A percentile compares a stretch with the other conserved stretches of the same genome.
Evolutionary conservation across 2,888 invertebrate genomes (phyloP).

Genomic region (Papilio demoleus): DNA sequence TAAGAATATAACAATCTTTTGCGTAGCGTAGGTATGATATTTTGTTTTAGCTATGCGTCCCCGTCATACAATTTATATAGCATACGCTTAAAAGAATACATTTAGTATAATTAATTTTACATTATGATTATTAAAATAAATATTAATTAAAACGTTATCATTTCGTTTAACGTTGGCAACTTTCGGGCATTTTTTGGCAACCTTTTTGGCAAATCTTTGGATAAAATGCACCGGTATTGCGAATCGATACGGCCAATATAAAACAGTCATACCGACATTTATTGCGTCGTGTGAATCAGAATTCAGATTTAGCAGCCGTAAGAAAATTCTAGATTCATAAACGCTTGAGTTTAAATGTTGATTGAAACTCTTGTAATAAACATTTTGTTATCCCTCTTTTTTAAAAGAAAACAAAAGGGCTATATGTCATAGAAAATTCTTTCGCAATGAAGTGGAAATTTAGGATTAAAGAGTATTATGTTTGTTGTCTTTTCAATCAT

Average conservation of each 20-base stretch:
- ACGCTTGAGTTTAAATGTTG: conserved; percentile 47
- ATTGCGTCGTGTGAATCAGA: conserved; percentile 65
- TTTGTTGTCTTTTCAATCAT: conserved; percentile 48
- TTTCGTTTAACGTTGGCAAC: conserved; percentile 1
- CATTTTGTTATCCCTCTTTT: background rate
- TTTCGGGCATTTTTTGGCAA: background rate
- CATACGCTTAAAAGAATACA: no score
- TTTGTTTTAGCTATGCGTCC: no score
- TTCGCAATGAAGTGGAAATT: no score
- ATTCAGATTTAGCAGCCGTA: conserved; percentile 59
- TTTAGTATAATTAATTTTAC: no score
- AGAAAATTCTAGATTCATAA: conserved; percentile 57
- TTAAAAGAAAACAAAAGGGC: background rate
- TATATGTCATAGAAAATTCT: no score
- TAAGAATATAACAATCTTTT: no score
- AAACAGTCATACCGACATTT: conserved; percentile 51
- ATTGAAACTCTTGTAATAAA: background rate
- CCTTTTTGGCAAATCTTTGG: conserved; percentile 15
- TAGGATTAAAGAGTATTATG: conserved; percentile 41
- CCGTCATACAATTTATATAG: no score
- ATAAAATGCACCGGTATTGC: conserved; percentile 27
- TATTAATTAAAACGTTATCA: background rate
- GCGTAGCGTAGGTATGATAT: no score
- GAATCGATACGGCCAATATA: conserved; percentile 46
- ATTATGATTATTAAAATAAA: no score